These are phyloP conservation scores for Mantis religiosa DNA, from an alignment of 2,888 invertebrate genomes.

Conservation along the genomic window DNA sequence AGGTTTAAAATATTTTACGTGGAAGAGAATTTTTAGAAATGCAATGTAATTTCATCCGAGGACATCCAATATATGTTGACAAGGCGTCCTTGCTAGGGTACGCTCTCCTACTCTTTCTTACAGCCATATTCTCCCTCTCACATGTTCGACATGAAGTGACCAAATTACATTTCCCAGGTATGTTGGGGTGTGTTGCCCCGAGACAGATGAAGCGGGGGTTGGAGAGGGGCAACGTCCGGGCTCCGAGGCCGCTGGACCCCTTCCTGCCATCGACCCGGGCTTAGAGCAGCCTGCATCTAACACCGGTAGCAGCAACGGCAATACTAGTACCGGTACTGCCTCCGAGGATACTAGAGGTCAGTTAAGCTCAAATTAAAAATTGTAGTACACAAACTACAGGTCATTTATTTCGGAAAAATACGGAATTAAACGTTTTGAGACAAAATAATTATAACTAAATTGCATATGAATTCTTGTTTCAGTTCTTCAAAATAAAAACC, in stretches of 20 bases:
- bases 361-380: no score
- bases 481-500: no score
- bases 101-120: background rate
- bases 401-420: no score
- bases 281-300: background rate
- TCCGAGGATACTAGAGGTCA: conserved; percentile 11
- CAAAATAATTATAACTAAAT: no score
- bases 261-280: conserved; percentile 45
- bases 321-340: background rate
- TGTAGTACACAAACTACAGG: no score
- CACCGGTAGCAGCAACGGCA: background rate
- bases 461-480: no score
- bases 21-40: no score
- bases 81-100: no score
- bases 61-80: no score
- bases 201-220: conserved; percentile 43
- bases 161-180: conserved; percentile 40
- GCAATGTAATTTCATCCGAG: no score
- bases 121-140: background rate
- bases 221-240: background rate
- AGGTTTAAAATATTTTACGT: no score
- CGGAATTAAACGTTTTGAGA: no score
- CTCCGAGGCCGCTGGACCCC: conserved; percentile 44
- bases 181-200: conserved; percentile 74
- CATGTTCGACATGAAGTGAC: background rate